phyloP scores from a whole-genome alignment of 2,113 vertebrate genomes.

The Equus quagga region DNA sequence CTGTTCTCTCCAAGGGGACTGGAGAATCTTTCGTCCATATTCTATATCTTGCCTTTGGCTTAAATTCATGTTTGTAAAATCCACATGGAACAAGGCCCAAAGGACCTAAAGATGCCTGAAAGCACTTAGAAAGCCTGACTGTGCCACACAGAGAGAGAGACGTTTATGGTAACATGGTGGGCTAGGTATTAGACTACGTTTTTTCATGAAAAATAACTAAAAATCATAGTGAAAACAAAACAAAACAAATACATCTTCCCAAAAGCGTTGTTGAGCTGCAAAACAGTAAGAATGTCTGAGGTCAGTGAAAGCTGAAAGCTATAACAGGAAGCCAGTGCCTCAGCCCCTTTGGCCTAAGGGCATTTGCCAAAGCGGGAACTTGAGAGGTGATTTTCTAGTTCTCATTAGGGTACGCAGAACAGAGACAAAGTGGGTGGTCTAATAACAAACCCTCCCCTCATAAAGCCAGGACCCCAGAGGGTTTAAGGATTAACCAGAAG shows the following conservation, averaged over 20 bases:
- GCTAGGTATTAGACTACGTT: neutral
- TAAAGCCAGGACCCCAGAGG: neutral
- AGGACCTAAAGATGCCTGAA: neutral
- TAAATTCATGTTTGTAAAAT: slow-evolving; percentile 49
- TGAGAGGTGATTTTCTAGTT: slow-evolving; percentile 54
- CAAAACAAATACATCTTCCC: neutral
- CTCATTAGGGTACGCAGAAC: neutral
- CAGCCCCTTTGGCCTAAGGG: neutral
- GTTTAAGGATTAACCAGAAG: slow-evolving; percentile 38
- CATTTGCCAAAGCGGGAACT: slow-evolving; percentile 55
- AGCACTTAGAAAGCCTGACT: neutral
- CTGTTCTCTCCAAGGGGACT: neutral
- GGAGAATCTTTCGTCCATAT: neutral
- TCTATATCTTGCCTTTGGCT: slow-evolving; percentile 44
- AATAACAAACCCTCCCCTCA: neutral
- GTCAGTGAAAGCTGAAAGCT: neutral
- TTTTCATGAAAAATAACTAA: slow-evolving; percentile 33
- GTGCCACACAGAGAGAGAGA: neutral
- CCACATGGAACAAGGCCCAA: slow-evolving; percentile 2
- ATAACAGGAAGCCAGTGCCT: neutral
- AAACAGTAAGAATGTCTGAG: neutral
- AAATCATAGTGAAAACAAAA: slow-evolving; percentile 47
- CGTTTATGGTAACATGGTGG: neutral
- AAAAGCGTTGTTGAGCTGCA: slow-evolving; percentile 22
- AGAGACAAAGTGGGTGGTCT: slow-evolving; percentile 67